Evolutionary conservation across 2,888 invertebrate species (phyloP), one percentile per base, ranked within the genome.

Genomic region (Lucinisca nassula): DNA sequence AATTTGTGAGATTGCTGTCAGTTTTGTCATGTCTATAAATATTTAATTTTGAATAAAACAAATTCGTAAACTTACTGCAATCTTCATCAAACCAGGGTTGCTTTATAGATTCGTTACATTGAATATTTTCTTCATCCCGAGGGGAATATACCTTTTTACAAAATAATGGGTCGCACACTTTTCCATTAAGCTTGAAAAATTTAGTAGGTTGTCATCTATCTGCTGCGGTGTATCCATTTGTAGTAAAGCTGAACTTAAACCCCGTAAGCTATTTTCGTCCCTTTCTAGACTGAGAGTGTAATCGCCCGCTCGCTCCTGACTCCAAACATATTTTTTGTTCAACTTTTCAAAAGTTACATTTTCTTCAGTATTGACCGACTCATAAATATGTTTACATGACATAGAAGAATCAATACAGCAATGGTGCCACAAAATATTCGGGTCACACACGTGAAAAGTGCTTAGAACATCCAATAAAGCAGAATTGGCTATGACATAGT

Each of bases 21-120:
- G 61, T 6, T 17, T 30, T 61, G 17, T 6, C 30, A 10, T 10
- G 3, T 21, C 24, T 61, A 30, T 61, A 30, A 21, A 27, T 30
- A 61, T 30, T 61, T 8, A 61, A 30, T 30, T 24, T 17, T 30
- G 61, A 10, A 17, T 61, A 61, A 61, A 61, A 61, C 27, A 30
- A 27, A 6, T 61, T 61, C 8, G 27, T 3, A 61, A 61, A 21
- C 30, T 61, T 61, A 17, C 61, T 3, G 17, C 61, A 61, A 17
- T 61, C 61, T 27, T 61, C 61, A 27, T 61, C 61, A 61, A 61
- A 61, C 61, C 61, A 61, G 6, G 61, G 61, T 30, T 61, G 61
- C 6, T 24, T 30, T 10, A 30, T 1, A 30, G 61, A 30, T 8
- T 24, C 1, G 1, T 61, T 30, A 55, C 21, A n/a, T n/a, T 55